These are phyloP conservation scores for Poeciliopsis infans DNA, from an alignment of 2,797 vertebrate genomes.

Conservation along the genomic window DNA sequence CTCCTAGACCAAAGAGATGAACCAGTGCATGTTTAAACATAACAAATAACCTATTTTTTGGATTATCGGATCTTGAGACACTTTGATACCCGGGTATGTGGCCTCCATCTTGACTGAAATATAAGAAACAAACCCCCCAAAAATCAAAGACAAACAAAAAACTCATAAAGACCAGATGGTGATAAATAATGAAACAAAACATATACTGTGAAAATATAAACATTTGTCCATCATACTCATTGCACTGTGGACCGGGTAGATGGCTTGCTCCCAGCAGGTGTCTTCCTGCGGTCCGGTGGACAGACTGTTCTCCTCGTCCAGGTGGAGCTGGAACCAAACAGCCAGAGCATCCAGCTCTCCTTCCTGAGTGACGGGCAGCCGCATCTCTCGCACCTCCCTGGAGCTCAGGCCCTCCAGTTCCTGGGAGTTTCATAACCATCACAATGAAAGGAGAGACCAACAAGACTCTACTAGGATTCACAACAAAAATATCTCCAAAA, in stretches of 20 bases:
- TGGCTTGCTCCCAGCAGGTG: constrained; percentile 97
- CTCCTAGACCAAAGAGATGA: neutral
- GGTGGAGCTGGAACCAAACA: constrained; percentile 95
- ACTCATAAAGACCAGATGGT: neutral
- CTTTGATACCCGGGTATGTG: too few species aligned
- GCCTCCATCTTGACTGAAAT: neutral
- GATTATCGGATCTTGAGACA: neutral
- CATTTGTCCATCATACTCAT: constrained; percentile 72
- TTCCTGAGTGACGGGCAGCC: constrained; percentile 79
- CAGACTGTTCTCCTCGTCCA: constrained; percentile 89
- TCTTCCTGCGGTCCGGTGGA: constrained; percentile 93
- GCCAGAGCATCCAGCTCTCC: constrained; percentile 90
- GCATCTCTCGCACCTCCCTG: constrained; percentile 80
- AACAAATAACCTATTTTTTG: neutral
- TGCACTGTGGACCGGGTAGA: constrained; percentile 89
- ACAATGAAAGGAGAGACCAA: neutral
- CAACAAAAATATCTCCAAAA: neutral
- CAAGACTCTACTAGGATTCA: neutral
- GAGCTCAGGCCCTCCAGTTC: constrained; percentile 90
- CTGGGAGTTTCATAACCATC: constrained; percentile 64
- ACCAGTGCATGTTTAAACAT: neutral
- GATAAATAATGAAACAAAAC: neutral
- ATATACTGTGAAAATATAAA: neutral
- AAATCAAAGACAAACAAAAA: neutral
- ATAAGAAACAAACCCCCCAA: neutral